Percentiles rank a stretch among this genome's conserved stretches.
These are phyloP conservation scores for Dioctria linearis DNA, from an alignment of 2,888 invertebrate species.

Conservation along the genomic window DNA sequence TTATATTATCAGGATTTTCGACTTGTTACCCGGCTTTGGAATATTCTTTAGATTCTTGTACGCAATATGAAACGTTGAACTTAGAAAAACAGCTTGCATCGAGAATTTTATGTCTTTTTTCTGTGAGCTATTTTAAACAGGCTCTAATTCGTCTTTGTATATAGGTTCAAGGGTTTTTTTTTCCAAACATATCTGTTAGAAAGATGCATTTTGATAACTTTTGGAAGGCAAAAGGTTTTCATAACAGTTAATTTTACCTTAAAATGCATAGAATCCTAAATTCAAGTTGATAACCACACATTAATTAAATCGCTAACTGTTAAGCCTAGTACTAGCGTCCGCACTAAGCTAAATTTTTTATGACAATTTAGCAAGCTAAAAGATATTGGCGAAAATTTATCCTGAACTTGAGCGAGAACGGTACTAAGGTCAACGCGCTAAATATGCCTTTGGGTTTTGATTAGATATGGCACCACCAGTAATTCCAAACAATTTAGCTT, in stretches of 20 bases:
- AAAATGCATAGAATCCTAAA: too few relatives aligned
- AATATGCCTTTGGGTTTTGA: too few relatives aligned
- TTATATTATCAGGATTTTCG: constrained; percentile 73
- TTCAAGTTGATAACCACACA: too few relatives aligned
- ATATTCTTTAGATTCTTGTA: constrained; percentile 75
- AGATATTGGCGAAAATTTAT: too few relatives aligned
- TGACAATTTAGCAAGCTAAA: too few relatives aligned
- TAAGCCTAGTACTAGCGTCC: too few relatives aligned
- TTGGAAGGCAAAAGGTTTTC: background rate
- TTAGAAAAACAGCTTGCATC: constrained; percentile 75
- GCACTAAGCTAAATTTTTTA: too few relatives aligned
- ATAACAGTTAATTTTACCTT: constrained; percentile 69
- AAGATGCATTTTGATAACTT: background rate
- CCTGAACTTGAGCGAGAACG: too few relatives aligned
- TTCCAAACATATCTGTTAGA: constrained; percentile 78
- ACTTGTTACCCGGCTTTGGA: constrained; percentile 77
- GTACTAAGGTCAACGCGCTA: too few relatives aligned
- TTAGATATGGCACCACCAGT: too few relatives aligned
- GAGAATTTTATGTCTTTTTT: constrained; percentile 76
- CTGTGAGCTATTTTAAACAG: constrained; percentile 71
- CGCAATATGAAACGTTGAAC: constrained; percentile 76
- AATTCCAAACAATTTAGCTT: too few relatives aligned
- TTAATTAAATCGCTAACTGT: too few relatives aligned
- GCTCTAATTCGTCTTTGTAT: constrained; percentile 75
- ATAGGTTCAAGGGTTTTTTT: constrained; percentile 76